A percentile compares a stretch with the other conserved stretches of the same genome.
Conservation (phyloP, 1,140 invertebrate species). For the Drosophila kanapiae region DNA sequence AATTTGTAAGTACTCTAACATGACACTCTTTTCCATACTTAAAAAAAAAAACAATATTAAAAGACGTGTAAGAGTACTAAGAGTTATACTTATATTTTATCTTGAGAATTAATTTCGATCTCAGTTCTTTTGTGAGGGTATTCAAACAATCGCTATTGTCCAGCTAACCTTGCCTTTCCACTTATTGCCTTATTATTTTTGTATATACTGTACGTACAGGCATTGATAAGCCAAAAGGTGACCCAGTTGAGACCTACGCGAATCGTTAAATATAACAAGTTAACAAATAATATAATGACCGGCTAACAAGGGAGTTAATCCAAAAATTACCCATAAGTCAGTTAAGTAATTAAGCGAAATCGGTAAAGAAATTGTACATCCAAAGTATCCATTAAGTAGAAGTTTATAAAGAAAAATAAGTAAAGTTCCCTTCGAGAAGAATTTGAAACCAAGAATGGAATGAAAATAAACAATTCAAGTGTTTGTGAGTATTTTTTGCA, state of each 20-base stretch:
- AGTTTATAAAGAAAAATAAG: not conserved
- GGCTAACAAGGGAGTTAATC: not conserved
- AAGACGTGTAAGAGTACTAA: too few relatives aligned
- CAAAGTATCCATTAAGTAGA: not conserved
- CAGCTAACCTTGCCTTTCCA: conserved; percentile 30
- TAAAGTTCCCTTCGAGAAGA: not conserved
- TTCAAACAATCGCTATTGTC: conserved; percentile 12
- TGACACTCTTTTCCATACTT: too few relatives aligned
- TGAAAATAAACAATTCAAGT: conserved; percentile 26
- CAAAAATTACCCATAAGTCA: not conserved
- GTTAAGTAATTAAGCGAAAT: not conserved
- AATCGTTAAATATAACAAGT: conserved; percentile 34
- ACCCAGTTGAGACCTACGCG: conserved; percentile 61
- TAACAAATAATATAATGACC: conserved; percentile 18
- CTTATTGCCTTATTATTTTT: conserved; percentile 29
- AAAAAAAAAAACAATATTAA: too few relatives aligned
- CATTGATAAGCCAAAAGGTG: conserved; percentile 77
- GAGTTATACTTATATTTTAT: too few relatives aligned
- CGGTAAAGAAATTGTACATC: too few relatives aligned
- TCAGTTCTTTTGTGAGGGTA: conserved; percentile 25
- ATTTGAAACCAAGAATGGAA: conserved; percentile 1
- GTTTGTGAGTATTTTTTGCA: conserved; percentile 6
- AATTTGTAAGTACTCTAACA: not conserved
- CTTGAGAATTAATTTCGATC: not conserved
- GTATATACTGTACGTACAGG: conserved; percentile 34